A percentile compares a stretch with the other conserved stretches of the same genome.
Conservation (phyloP, 1,140 invertebrate genomes). For the Pseudoatta argentina region DNA sequence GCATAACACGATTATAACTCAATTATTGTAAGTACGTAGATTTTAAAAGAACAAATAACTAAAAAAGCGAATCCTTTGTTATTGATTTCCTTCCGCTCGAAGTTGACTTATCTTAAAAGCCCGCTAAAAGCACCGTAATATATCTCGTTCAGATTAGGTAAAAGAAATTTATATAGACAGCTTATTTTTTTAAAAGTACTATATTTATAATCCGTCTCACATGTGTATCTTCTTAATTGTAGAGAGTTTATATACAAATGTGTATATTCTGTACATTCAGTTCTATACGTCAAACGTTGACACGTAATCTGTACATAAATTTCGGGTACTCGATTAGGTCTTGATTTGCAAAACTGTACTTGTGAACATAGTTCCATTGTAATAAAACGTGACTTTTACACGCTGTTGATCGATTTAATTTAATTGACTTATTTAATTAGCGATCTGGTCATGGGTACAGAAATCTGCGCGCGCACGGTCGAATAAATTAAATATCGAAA, state of each 20-base stretch:
- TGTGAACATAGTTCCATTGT: conserved; percentile 23
- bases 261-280: conserved; percentile 80
- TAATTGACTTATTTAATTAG: conserved; percentile 78
- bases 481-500: neutral
- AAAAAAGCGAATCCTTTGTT: neutral
- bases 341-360: conserved; percentile 27
- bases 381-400: neutral
- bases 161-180: neutral
- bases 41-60: conserved; percentile 6
- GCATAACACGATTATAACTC: neutral
- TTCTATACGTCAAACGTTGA: conserved; percentile 70
- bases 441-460: conserved; percentile 27
- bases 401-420: conserved; percentile 34
- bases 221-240: conserved; percentile 58
- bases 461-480: conserved; percentile 45
- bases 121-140: neutral
- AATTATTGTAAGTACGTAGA: neutral
- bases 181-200: conserved; percentile 78
- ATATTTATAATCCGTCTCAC: conserved; percentile 74
- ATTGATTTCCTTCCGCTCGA: neutral
- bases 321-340: conserved; percentile 62
- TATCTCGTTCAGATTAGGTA: neutral
- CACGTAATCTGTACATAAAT: conserved; percentile 78
- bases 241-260: conserved; percentile 81
- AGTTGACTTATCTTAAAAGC: conserved; percentile 36